A percentile compares a stretch with the other conserved stretches of the same genome.
These are phyloP conservation scores for Sebastes goodei DNA, from an alignment of 2,797 vertebrate species.

Conservation along the genomic window DNA sequence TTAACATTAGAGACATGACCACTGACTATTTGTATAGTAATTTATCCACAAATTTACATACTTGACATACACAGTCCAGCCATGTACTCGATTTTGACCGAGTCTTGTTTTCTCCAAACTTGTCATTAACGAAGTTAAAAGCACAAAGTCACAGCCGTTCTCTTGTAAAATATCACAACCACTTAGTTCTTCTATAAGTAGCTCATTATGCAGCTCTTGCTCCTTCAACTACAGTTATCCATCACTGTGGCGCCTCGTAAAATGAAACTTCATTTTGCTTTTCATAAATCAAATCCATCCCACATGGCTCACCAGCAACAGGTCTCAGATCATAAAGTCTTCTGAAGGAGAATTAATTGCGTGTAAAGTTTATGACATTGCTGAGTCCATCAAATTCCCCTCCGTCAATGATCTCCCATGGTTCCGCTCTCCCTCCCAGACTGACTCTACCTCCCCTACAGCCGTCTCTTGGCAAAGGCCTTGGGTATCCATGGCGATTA, in stretches of 20 bases:
- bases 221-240: slow-evolving; percentile 21
- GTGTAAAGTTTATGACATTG: slow-evolving; percentile 49
- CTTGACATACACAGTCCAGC: neutral
- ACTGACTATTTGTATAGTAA: no score
- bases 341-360: slow-evolving; percentile 43
- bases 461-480: slow-evolving; percentile 40
- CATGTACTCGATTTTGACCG: neutral
- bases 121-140: neutral
- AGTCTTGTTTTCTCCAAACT: neutral
- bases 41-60: no score
- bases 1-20: no score
- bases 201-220: slow-evolving; percentile 15
- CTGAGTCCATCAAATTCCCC: slow-evolving; percentile 22
- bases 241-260: slow-evolving; percentile 43
- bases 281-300: slow-evolving; percentile 52
- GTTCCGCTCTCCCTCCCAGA: slow-evolving; percentile 7
- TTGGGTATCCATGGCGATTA: slow-evolving; percentile 57
- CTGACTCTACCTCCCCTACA: slow-evolving; percentile 16
- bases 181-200: slow-evolving; percentile 28
- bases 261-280: slow-evolving; percentile 26
- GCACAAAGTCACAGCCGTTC: slow-evolving; percentile 29
- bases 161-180: slow-evolving; percentile 34
- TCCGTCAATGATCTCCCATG: slow-evolving; percentile 1
- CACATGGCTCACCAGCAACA: slow-evolving; percentile 29
- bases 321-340: slow-evolving; percentile 37